phyloP scores from a whole-genome alignment of 2,888 invertebrate species.

The Plusia festucae region DNA sequence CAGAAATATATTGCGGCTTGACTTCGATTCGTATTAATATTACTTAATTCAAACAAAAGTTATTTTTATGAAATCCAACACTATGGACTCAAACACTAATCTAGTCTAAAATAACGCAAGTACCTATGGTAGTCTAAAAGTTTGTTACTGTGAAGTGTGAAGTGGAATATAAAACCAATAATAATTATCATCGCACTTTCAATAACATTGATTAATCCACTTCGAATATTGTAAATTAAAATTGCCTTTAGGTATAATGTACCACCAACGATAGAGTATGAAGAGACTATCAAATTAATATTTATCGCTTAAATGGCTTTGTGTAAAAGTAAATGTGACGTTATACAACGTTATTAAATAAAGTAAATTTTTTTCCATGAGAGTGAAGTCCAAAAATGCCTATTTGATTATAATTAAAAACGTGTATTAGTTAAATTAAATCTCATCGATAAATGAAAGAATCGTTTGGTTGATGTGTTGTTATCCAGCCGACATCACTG shows the following conservation, averaged over 20 bases:
- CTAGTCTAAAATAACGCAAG: too few relatives aligned
- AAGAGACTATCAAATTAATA: constrained; percentile 51
- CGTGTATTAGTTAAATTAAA: constrained; percentile 66
- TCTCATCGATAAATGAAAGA: constrained; percentile 65
- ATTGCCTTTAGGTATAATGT: constrained; percentile 43
- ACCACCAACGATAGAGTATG: constrained; percentile 20
- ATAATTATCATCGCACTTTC: constrained; percentile 10
- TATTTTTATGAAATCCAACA: too few relatives aligned
- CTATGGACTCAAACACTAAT: too few relatives aligned
- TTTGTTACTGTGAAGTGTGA: neutral
- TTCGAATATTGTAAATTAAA: constrained; percentile 40
- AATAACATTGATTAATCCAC: constrained; percentile 16
- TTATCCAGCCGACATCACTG: constrained; percentile 65
- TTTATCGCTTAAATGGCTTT: constrained; percentile 38
- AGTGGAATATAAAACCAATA: constrained; percentile 15
- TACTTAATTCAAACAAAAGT: too few relatives aligned
- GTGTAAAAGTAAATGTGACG: constrained; percentile 42
- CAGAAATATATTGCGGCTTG: too few relatives aligned
- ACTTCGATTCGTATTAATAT: neutral
- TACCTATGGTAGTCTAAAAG: neutral
- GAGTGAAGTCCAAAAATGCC: constrained; percentile 54
- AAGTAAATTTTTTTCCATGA: constrained; percentile 55
- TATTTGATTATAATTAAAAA: constrained; percentile 63
- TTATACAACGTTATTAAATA: constrained; percentile 56
- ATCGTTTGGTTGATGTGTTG: constrained; percentile 65